phyloP scores from a whole-genome alignment of 2,888 invertebrate genomes.

The Drosophila imparisetae region DNA sequence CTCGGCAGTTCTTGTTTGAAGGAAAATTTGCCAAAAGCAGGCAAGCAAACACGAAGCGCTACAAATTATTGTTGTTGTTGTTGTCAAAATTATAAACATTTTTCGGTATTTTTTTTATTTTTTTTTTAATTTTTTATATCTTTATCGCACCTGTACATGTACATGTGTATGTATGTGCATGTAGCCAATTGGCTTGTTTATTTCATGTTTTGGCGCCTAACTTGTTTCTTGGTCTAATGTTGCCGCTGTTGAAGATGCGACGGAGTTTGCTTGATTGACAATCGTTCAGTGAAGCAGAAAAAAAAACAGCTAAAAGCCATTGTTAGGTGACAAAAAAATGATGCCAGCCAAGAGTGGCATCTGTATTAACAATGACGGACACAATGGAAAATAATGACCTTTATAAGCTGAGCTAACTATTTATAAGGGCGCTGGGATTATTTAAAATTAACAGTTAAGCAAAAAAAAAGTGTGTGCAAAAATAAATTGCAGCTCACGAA shows the following conservation, averaged over 20 bases:
- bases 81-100: conserved; percentile 33
- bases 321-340: neutral
- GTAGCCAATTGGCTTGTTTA: conserved; percentile 74
- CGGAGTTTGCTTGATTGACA: conserved; percentile 65
- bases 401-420: conserved; percentile 26
- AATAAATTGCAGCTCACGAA: conserved; percentile 61
- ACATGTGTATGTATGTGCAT: conserved; percentile 21
- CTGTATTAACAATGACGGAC: conserved; percentile 1
- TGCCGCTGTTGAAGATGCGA: conserved; percentile 51
- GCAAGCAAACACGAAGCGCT: conserved; percentile 21
- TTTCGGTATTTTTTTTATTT: conserved; percentile 19
- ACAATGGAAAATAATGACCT: conserved; percentile 24
- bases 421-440: conserved; percentile 27
- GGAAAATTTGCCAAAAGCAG: conserved; percentile 51
- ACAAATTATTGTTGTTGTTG: conserved; percentile 69
- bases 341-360: conserved; percentile 6
- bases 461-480: conserved; percentile 43
- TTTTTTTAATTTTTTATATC: neutral
- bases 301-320: neutral
- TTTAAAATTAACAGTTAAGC: conserved; percentile 12
- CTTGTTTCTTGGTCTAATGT: conserved; percentile 59
- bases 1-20: conserved; percentile 55
- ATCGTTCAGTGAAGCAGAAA: conserved; percentile 21
- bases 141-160: conserved; percentile 36
- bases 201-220: conserved; percentile 76